Evolutionary conservation across 2,888 invertebrate genomes (phyloP).

Genomic region (Metellina segmentata): DNA sequence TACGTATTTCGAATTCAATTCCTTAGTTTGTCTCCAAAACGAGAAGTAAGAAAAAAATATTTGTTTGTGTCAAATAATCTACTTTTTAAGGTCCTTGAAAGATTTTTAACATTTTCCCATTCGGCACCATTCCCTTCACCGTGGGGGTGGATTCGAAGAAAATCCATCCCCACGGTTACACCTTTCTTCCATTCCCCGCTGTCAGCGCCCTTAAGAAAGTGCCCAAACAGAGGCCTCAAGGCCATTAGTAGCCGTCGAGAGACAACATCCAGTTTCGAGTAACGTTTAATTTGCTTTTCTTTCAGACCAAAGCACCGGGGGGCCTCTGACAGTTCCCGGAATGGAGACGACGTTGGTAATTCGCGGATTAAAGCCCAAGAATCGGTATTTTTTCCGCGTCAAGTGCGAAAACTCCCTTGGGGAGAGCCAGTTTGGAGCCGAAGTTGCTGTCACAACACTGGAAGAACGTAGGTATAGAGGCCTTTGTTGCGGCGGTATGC

Average conservation of each 20-base stretch:
- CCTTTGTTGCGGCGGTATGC: conserved; percentile 63
- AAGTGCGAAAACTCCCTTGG: conserved; percentile 97
- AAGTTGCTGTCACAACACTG: conserved; percentile 96
- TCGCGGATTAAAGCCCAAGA: conserved; percentile 90
- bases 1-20: no score
- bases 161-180: no score
- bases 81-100: no score
- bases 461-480: conserved; percentile 86
- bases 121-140: no score
- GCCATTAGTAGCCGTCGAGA: conserved; percentile 5
- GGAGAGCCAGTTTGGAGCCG: conserved; percentile 93
- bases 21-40: no score
- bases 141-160: no score
- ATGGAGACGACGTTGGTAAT: conserved; percentile 76
- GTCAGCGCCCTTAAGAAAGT: background rate
- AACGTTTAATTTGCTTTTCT: conserved; percentile 28
- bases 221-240: background rate
- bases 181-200: background rate
- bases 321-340: conserved; percentile 71
- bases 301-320: conserved; percentile 49
- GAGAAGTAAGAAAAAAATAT: no score
- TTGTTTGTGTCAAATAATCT: no score
- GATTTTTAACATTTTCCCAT: no score
- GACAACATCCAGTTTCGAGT: conserved; percentile 37
- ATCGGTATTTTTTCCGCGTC: conserved; percentile 94